phyloP scores from a whole-genome alignment of 2,113 vertebrate species.

The Poeciliopsis occidentalis region DNA sequence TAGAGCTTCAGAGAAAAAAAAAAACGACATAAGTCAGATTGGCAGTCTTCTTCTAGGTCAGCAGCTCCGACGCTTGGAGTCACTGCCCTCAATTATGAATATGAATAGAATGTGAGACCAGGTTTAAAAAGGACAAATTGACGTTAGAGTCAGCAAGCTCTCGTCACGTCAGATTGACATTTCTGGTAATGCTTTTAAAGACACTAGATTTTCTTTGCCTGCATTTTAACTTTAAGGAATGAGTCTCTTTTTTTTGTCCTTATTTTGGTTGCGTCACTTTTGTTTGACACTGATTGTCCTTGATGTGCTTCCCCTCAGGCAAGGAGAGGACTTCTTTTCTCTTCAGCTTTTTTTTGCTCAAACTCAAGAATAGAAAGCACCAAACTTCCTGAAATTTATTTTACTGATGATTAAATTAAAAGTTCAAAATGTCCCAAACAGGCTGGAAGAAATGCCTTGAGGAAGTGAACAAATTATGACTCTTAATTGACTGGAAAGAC shows the following conservation, averaged over 20 bases:
- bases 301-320: slow-evolving; percentile 62
- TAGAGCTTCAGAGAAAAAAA: slow-evolving; percentile 2
- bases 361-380: slow-evolving; percentile 51
- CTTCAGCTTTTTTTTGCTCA: slow-evolving; percentile 55
- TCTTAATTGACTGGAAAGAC: slow-evolving; percentile 41
- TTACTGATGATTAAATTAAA: slow-evolving; percentile 49
- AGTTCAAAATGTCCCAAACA: slow-evolving; percentile 39
- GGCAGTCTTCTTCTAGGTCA: slow-evolving; percentile 40
- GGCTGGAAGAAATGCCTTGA: slow-evolving; percentile 29
- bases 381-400: slow-evolving; percentile 53
- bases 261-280: slow-evolving; percentile 59
- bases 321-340: slow-evolving; percentile 48
- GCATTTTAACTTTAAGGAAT: slow-evolving; percentile 44
- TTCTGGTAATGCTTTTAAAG: slow-evolving; percentile 60
- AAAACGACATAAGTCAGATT: slow-evolving; percentile 14
- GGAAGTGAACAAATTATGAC: slow-evolving; percentile 45
- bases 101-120: slow-evolving; percentile 23
- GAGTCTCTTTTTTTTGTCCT: slow-evolving; percentile 27
- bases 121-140: slow-evolving; percentile 30
- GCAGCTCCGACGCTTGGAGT: slow-evolving; percentile 14
- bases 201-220: slow-evolving; percentile 34
- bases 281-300: slow-evolving; percentile 58
- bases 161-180: slow-evolving; percentile 42
- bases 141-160: slow-evolving; percentile 25
- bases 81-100: slow-evolving; percentile 31